phyloP scores from a whole-genome alignment of 2,888 invertebrate genomes.

The Catocala sponsa region DNA sequence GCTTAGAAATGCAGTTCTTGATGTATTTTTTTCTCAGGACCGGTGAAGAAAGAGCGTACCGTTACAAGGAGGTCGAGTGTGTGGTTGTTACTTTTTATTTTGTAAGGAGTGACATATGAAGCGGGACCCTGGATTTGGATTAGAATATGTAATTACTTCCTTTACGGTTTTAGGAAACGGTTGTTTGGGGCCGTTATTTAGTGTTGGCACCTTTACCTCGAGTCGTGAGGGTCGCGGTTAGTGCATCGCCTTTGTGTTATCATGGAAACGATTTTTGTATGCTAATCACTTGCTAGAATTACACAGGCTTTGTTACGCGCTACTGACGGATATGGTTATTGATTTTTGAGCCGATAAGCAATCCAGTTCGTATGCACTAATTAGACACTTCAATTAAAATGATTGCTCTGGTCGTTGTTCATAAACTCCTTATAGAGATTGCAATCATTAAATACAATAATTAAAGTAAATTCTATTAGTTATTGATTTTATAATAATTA shows the following conservation, averaged over 20 bases:
- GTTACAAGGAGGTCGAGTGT: conserved; percentile 76
- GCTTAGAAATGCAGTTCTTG: conserved; percentile 77
- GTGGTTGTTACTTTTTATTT: conserved; percentile 73
- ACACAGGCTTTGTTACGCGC: conserved; percentile 19
- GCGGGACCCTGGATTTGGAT: conserved; percentile 81
- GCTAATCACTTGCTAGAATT: conserved; percentile 45
- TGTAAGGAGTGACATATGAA: conserved; percentile 84
- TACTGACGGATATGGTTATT: conserved; percentile 29
- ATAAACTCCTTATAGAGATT: conserved; percentile 1
- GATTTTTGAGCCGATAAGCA: conserved; percentile 12
- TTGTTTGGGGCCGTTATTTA: conserved; percentile 71
- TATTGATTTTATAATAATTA: neutral
- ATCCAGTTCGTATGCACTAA: conserved; percentile 4
- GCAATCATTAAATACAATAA: neutral
- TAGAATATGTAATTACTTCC: conserved; percentile 88
- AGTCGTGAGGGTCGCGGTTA: conserved; percentile 52
- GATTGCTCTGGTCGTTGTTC: neutral
- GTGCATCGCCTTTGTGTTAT: conserved; percentile 48
- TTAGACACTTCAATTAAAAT: conserved; percentile 4
- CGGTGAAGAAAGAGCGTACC: conserved; percentile 72
- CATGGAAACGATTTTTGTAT: conserved; percentile 48
- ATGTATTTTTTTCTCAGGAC: conserved; percentile 84
- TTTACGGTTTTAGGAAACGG: conserved; percentile 86
- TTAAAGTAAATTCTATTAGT: neutral
- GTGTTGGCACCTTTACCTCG: conserved; percentile 68